Percentiles rank a stretch among this genome's conserved stretches.
phyloP scores from a whole-genome alignment of 64 coral and sea anemone genomes.

The Stylophora pistillata region DNA sequence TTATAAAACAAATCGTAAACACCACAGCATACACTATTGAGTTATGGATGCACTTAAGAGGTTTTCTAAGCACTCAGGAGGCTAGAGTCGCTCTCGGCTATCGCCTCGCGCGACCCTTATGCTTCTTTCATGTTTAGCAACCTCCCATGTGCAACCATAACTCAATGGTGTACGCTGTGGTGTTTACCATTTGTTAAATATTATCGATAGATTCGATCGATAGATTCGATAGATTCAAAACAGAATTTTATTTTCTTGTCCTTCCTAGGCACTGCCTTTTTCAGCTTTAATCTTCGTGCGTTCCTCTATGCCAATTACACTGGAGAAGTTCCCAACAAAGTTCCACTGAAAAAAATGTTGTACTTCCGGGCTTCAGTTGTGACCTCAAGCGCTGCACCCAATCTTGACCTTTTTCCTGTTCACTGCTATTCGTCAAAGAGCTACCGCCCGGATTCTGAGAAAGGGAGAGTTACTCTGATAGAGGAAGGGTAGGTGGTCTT shows the following conservation, averaged over 20 bases:
- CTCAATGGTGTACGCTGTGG: too few relatives aligned
- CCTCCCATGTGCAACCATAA: too few relatives aligned
- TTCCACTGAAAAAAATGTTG: not conserved
- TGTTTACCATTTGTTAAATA: too few relatives aligned
- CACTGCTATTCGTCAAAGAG: not conserved
- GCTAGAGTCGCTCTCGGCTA: too few relatives aligned
- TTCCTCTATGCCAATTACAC: not conserved
- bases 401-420: not conserved
- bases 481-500: not conserved
- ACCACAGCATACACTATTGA: too few relatives aligned
- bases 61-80: too few relatives aligned
- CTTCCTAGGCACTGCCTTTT: not conserved
- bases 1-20: too few relatives aligned
- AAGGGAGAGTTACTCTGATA: not conserved
- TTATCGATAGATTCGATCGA: too few relatives aligned
- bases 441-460: not conserved
- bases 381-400: not conserved
- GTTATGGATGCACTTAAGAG: too few relatives aligned
- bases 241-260: not conserved
- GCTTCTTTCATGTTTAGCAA: too few relatives aligned
- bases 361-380: not conserved
- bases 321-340: not conserved
- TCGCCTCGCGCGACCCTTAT: too few relatives aligned
- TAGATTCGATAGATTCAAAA: too few relatives aligned
- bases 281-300: not conserved